Conservation (phyloP, 2,113 vertebrate genomes). For the Penelope pileata region DNA sequence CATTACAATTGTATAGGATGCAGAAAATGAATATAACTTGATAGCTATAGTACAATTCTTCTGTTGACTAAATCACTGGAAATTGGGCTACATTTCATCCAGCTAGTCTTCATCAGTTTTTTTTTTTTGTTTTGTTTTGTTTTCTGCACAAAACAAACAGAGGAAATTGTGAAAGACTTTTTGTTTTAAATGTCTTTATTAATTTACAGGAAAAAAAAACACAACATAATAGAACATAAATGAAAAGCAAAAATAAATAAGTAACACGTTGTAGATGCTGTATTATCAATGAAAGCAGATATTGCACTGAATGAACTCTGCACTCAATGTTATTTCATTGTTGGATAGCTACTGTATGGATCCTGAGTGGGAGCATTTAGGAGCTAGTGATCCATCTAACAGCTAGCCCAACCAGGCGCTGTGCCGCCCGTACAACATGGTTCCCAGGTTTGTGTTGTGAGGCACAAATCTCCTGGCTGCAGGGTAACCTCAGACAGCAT, state of each 20-base stretch:
- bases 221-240: background rate
- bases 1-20: background rate
- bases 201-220: background rate
- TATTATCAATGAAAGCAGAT: background rate
- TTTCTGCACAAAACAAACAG: background rate
- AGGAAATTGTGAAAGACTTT: background rate
- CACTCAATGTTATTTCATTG: background rate
- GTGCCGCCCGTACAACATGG: background rate
- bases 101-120: background rate
- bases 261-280: background rate
- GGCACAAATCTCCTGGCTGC: background rate
- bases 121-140: background rate
- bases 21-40: background rate
- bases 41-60: background rate
- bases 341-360: background rate
- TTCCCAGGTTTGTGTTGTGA: background rate
- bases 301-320: background rate
- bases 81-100: background rate
- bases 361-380: accelerated
- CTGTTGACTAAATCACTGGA: background rate
- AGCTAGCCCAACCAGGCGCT: background rate
- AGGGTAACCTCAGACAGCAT: accelerated
- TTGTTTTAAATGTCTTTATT: background rate
- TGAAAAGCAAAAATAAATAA: background rate
- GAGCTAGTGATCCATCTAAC: background rate